Conservation (phyloP, 1,140 invertebrate species). For the Doryteuthis pealeii region DNA sequence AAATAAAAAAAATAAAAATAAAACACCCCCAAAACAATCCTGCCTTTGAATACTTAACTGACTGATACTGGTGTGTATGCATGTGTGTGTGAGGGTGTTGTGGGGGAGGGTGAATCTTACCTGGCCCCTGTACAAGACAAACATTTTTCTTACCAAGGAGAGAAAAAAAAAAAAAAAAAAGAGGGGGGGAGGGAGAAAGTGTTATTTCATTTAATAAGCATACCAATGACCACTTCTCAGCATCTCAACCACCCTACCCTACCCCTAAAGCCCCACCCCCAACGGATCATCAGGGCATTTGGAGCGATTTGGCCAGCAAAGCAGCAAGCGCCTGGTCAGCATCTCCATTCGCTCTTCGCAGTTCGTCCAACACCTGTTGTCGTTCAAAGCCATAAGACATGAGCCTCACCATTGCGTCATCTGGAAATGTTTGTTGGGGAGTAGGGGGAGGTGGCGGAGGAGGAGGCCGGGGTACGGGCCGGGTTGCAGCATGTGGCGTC, state of each 20-base stretch:
- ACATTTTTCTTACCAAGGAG: too few relatives aligned
- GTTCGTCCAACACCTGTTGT: constrained; percentile 48
- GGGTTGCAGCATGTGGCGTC: constrained; percentile 7
- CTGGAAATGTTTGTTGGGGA: constrained; percentile 37
- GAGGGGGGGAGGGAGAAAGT: too few relatives aligned
- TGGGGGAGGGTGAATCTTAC: too few relatives aligned
- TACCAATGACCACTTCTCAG: too few relatives aligned
- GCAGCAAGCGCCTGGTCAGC: constrained; percentile 48
- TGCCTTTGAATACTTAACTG: too few relatives aligned
- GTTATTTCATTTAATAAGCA: too few relatives aligned
- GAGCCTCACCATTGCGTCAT: constrained; percentile 38
- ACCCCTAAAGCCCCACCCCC: not conserved
- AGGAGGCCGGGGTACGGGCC: not conserved
- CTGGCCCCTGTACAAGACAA: too few relatives aligned
- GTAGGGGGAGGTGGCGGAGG: constrained; percentile 12
- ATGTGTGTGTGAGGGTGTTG: too few relatives aligned
- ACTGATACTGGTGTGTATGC: too few relatives aligned
- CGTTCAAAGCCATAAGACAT: constrained; percentile 49
- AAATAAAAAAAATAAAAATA: too few relatives aligned
- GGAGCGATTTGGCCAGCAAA: constrained; percentile 52
- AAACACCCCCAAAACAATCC: too few relatives aligned
- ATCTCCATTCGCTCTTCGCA: constrained; percentile 48
- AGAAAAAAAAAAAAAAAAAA: not conserved
- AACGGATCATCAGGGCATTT: constrained; percentile 27
- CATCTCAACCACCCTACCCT: too few relatives aligned